phyloP scores from a whole-genome alignment of 53 echinoderm and acorn worm genomes.

The Antedon mediterranea region DNA sequence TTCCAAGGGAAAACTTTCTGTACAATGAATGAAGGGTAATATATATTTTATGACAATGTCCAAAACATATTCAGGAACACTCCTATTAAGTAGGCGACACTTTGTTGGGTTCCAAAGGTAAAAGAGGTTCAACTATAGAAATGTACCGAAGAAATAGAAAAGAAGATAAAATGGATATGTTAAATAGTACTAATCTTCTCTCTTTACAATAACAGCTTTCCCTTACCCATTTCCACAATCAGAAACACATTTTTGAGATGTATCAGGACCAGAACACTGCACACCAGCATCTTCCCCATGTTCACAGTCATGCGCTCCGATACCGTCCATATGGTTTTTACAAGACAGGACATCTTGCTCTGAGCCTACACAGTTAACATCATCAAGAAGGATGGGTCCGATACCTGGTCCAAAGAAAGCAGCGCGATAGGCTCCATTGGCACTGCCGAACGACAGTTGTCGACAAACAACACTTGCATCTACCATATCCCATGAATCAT shows the following conservation, averaged over 20 bases:
- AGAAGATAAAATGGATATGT: too few species aligned
- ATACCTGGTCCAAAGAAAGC: constrained; percentile 30
- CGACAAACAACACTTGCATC: constrained; percentile 74
- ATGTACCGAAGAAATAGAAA: too few species aligned
- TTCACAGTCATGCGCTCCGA: constrained; percentile 49
- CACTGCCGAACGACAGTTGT: constrained; percentile 55
- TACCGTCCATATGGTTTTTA: constrained; percentile 7
- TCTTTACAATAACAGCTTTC: too few species aligned
- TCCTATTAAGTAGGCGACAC: too few species aligned
- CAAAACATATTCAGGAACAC: too few species aligned
- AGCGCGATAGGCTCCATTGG: constrained; percentile 7
- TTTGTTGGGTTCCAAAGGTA: too few species aligned
- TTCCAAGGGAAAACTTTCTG: too few species aligned
- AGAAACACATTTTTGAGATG: constrained; percentile 55
- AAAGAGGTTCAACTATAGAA: too few species aligned
- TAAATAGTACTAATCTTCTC: too few species aligned
- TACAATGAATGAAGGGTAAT: too few species aligned
- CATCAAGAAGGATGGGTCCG: constrained; percentile 67
- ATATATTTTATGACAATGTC: too few species aligned
- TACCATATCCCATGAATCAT: constrained; percentile 56
- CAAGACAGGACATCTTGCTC: constrained; percentile 45
- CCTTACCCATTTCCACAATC: constrained; percentile 78
- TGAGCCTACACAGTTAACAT: constrained; percentile 51
- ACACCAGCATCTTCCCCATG: constrained; percentile 87
- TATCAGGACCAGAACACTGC: constrained; percentile 61